Percentiles rank a stretch among this genome's conserved stretches.
These are phyloP conservation scores for Plumapathes pennacea DNA, from an alignment of 92 coral and sea anemone species.

Conservation along the genomic window DNA sequence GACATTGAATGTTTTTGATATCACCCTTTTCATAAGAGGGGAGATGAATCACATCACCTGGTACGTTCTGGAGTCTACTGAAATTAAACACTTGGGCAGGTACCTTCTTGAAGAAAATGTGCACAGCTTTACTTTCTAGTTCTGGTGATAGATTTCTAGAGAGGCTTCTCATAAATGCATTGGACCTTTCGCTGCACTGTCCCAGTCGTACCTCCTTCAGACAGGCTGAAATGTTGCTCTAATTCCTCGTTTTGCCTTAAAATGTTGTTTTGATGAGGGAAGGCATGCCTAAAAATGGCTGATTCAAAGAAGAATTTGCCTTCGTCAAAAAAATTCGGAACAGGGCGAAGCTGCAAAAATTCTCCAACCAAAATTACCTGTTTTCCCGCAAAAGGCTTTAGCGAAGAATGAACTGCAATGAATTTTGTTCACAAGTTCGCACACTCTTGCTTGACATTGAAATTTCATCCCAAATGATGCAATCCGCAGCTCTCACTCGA, in stretches of 20 bases:
- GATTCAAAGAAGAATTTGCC: constrained; percentile 24
- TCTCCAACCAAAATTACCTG: constrained; percentile 41
- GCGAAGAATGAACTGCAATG: neutral
- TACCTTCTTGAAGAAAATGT: constrained; percentile 47
- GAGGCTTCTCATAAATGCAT: constrained; percentile 3
- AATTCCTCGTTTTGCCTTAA: constrained; percentile 31
- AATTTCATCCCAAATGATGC: constrained; percentile 46
- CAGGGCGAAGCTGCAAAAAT: constrained; percentile 40
- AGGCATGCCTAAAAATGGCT: constrained; percentile 5
- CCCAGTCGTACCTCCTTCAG: constrained; percentile 45
- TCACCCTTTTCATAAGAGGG: constrained; percentile 45
- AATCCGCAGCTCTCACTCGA: constrained; percentile 15
- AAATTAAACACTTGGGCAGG: constrained; percentile 53
- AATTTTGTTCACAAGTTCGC: constrained; percentile 21
- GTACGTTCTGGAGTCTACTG: constrained; percentile 26
- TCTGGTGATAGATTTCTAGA: constrained; percentile 39
- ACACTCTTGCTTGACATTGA: constrained; percentile 47
- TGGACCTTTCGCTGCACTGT: constrained; percentile 21
- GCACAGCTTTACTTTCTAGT: constrained; percentile 11
- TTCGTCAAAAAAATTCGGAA: constrained; percentile 13
- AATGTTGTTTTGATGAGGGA: constrained; percentile 42
- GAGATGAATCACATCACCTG: constrained; percentile 40
- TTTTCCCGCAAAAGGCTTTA: constrained; percentile 12
- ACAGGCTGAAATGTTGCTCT: constrained; percentile 13
- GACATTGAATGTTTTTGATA: constrained; percentile 31